Evolutionary conservation across 2,888 invertebrate genomes (phyloP).

Genomic region (Thecophora atra): DNA sequence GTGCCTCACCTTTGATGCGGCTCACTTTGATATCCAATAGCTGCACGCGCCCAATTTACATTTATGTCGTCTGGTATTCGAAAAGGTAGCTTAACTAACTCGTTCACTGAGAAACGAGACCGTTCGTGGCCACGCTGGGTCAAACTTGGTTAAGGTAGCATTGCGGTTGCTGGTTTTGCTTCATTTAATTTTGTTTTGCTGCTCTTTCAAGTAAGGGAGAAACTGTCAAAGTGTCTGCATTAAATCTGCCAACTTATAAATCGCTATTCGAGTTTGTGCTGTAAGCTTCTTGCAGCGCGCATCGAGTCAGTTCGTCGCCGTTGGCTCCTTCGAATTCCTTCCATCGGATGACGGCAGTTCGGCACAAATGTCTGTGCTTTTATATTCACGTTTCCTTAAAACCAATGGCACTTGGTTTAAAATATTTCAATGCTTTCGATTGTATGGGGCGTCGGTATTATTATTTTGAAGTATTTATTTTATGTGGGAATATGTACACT

Average conservation of each 20-base stretch:
- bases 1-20: conserved; percentile 46
- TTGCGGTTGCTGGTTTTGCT: conserved; percentile 40
- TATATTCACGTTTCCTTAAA: conserved; percentile 18
- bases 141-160: conserved; percentile 45
- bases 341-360: conserved; percentile 14
- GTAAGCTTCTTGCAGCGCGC: conserved; percentile 3
- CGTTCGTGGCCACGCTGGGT: conserved; percentile 44
- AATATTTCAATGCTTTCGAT: conserved; percentile 23
- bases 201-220: conserved; percentile 49
- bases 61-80: conserved; percentile 64
- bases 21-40: conserved; percentile 66
- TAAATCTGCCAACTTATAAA: conserved; percentile 57
- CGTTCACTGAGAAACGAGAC: conserved; percentile 31
- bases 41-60: conserved; percentile 67
- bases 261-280: conserved; percentile 45
- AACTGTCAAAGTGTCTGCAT: conserved; percentile 58
- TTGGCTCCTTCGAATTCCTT: conserved; percentile 6
- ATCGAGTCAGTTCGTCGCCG: conserved; percentile 9
- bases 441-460: not conserved
- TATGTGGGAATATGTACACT: no score
- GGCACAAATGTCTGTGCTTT: not conserved
- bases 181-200: conserved; percentile 43
- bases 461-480: conserved; percentile 1
- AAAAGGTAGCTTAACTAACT: conserved; percentile 40
- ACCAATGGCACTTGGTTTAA: conserved; percentile 45